phyloP scores from a whole-genome alignment of 2,888 invertebrate genomes.

The Tinea pellionella region DNA sequence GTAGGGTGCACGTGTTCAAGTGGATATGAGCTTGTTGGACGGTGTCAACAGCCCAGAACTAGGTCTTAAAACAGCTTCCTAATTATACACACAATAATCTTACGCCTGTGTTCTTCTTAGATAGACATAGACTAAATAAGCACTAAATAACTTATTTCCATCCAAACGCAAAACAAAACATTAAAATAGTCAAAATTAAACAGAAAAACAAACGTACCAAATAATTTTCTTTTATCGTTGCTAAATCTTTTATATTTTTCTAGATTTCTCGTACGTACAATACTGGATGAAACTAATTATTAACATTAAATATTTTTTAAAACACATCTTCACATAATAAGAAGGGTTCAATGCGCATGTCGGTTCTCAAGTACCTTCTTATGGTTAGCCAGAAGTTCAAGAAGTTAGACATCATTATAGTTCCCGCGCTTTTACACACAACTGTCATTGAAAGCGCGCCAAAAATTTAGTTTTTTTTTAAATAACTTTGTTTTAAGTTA shows the following conservation, averaged over 20 bases:
- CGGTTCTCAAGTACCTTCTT: neutral
- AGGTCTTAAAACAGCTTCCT: constrained; percentile 4
- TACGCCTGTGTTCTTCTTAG: neutral
- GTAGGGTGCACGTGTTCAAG: constrained; percentile 16
- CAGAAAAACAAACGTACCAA: no score
- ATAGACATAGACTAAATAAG: no score
- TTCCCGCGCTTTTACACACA: constrained; percentile 41
- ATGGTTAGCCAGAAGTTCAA: constrained; percentile 17
- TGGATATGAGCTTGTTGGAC: constrained; percentile 13
- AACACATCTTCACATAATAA: no score
- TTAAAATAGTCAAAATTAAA: no score
- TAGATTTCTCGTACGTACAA: no score
- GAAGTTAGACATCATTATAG: constrained; percentile 43
- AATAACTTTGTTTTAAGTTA: constrained; percentile 6
- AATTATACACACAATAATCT: constrained; percentile 8
- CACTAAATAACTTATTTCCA: no score
- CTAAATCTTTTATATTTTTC: no score
- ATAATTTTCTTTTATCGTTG: no score
- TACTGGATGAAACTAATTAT: no score
- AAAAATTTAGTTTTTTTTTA: constrained; percentile 16
- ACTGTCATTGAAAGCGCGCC: constrained; percentile 33
- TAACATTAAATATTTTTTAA: no score
- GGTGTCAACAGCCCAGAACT: constrained; percentile 17
- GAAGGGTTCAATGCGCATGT: neutral
- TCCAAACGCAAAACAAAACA: no score